phyloP scores from a whole-genome alignment of 2,113 vertebrate genomes.

The Glaucomys volans region DNA sequence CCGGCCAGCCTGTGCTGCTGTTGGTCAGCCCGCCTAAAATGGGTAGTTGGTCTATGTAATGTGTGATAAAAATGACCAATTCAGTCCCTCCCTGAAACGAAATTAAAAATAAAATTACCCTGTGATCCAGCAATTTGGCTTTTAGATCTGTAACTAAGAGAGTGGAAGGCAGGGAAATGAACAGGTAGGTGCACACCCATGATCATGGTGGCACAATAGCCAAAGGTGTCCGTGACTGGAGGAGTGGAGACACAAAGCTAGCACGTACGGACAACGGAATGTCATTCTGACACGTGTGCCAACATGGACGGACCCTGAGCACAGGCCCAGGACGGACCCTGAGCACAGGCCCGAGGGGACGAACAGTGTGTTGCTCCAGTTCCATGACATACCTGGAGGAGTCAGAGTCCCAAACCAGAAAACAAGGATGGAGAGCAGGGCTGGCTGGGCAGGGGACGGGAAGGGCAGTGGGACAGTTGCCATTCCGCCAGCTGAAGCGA shows the following conservation, averaged over 20 bases:
- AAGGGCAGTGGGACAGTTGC: not conserved
- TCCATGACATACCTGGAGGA: rapidly evolving
- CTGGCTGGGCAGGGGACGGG: rapidly evolving
- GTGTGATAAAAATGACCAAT: not conserved
- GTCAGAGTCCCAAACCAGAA: not conserved
- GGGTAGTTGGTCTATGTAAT: rapidly evolving
- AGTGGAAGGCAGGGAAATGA: not conserved
- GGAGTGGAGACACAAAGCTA: rapidly evolving
- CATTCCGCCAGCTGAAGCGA: not conserved
- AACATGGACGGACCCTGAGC: rapidly evolving
- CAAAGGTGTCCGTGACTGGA: not conserved
- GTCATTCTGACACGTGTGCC: rapidly evolving
- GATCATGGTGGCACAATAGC: rapidly evolving
- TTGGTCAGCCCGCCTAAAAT: not conserved
- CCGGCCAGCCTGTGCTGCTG: too few relatives aligned
- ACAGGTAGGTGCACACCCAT: not conserved
- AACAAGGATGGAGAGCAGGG: not conserved
- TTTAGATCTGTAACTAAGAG: not conserved
- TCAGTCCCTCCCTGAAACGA: not conserved
- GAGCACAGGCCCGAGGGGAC: too few relatives aligned
- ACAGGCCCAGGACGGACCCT: rapidly evolving
- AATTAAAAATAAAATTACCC: not conserved
- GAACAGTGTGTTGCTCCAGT: rapidly evolving
- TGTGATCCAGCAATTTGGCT: not conserved
- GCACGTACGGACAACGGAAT: rapidly evolving